Evolutionary conservation across 2,113 vertebrate species (phyloP), one percentile per base, ranked within the genome.

Genomic region (Halcyon malimbica): DNA sequence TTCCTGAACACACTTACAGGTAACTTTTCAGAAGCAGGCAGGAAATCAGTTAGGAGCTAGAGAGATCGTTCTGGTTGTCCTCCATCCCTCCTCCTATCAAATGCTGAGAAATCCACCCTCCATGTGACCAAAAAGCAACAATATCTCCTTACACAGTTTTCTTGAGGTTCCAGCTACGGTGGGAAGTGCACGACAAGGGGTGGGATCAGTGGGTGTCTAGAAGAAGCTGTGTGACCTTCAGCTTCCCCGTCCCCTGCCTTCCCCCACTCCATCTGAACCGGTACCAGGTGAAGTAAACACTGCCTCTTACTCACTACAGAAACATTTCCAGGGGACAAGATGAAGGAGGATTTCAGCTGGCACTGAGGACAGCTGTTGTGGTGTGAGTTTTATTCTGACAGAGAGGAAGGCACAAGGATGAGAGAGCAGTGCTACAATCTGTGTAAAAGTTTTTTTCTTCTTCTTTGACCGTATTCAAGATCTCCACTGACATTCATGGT

Each of bases 281-380:
- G 59, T 80, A 90, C 74, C 79, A 94, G 85, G 85, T 88, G 82
- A 96, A 80, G 85, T 92, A 95, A 95, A 95, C 54, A 46, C 46
- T 91, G 79, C 88, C 37, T 77, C 76, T 96, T 95, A 86, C 68
- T 97, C 89, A 94, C 68, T 92, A 83, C 86, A 80, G 10, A 95
- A 97, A 62, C 59, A 90, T 86, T 87, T 92, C 70, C 73, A 77
- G 86, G 83, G 74, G 93, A 90, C 93, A 94, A 90, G 89, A 92
- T 81, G 91, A 95, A 87, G 80, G 41, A 87, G 80, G 44, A 80
- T 65, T 90, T 92, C 90, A 93, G 83, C 83, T 83, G 80, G 83
- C 92, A 80, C 24, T 50, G 37, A 83, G 77, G 60, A 62, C 83
- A 95, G 83, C 91, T 92, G 86, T 46, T 90, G 60, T 3, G 5